A percentile compares a stretch with the other conserved stretches of the same genome.
These are phyloP conservation scores for Thecophora atra DNA, from an alignment of 2,888 invertebrate genomes.

Conservation along the genomic window DNA sequence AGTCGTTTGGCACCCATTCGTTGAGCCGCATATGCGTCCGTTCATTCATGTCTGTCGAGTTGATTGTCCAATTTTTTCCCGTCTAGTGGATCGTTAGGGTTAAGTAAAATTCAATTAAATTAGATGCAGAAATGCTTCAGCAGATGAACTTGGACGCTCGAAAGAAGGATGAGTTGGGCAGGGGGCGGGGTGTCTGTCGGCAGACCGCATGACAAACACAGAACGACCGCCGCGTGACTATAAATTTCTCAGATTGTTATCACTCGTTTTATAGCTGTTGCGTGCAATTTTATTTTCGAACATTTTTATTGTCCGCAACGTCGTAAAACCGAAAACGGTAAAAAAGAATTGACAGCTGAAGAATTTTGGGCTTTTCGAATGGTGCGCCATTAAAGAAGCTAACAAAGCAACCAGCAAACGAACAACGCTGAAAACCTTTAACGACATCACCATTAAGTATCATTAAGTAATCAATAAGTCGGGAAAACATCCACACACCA, in stretches of 20 bases:
- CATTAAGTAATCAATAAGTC: slow-evolving; percentile 9
- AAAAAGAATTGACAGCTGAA: not conserved
- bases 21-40: slow-evolving; percentile 29
- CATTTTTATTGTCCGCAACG: not conserved
- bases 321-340: slow-evolving; percentile 4
- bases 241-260: slow-evolving; percentile 6
- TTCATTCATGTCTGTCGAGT: slow-evolving; percentile 32
- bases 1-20: slow-evolving; percentile 31
- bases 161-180: not conserved
- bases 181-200: not conserved
- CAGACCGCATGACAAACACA: not conserved
- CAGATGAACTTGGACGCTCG: not conserved
- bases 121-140: not conserved
- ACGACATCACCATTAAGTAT: slow-evolving; percentile 3
- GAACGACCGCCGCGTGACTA: not conserved
- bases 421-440: not conserved
- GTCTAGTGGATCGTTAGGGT: slow-evolving; percentile 30
- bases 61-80: slow-evolving; percentile 5
- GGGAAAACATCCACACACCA: not conserved
- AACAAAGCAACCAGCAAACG: not conserved
- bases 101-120: slow-evolving; percentile 31
- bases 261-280: not conserved
- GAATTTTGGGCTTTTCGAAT: not conserved
- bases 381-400: not conserved
- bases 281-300: slow-evolving; percentile 9